Evolutionary conservation across 1,140 invertebrate species (phyloP), one percentile per base, ranked within the genome.

Genomic region (Antheraea pernyi): DNA sequence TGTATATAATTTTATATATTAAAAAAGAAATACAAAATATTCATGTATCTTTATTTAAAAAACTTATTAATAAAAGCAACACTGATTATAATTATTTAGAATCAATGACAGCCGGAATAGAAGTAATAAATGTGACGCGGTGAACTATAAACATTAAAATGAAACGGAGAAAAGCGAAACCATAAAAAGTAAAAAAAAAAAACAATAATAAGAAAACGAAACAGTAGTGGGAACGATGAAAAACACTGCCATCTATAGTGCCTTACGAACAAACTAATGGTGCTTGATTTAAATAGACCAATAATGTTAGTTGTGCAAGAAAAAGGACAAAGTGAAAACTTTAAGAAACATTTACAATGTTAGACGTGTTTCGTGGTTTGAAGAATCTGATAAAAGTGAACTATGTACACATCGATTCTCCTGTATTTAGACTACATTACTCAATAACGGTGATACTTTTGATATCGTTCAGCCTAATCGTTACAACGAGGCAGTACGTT

Each of bases 401-500:
- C n/a, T n/a, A n/a, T n/a, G n/a, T n/a, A n/a, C n/a, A n/a, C n/a
- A n/a, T n/a, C 65, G 98, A 99, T 93, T 97, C 97, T 73, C 95
- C 97, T 63, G 95, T 98, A 74, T 98, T 98, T 88, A 94, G 98
- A 36, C 93, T 99, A 70, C 98, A 98, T 88, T 98, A 99, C 93
- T 98, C 97, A 76, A 95, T 98, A 74, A 98, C 97, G 59, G 97
- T 98, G 70, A 96, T 98, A 91, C 94, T 98, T 71, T 93, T 99
- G 68, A 96, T 98, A 80, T 96, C 97, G 68, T 99, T 98, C 93
- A 97, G 97, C 75, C 92, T 99, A 76, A 98, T 99, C 72, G 97
- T 99, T 74, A 99, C 98, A n/a, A 99, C 98, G 62, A 94, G 98
- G 72, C 98, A 99, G 92, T 99, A 99, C 94, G 98, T 99, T 11